Base-by-base conservation (phyloP, 1,140 invertebrate species). In the Solen grandis region DNA sequence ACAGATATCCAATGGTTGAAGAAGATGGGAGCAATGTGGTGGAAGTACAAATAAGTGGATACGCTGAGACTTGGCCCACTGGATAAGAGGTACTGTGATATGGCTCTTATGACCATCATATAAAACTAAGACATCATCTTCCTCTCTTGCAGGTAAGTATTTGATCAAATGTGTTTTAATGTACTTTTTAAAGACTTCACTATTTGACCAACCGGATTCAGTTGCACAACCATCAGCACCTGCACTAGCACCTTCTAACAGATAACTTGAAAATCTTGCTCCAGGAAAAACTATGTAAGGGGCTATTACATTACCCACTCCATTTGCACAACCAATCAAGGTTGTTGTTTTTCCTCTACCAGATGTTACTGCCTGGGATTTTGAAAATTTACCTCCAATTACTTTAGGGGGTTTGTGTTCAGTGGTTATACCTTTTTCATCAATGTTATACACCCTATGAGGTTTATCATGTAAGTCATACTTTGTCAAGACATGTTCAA, bases 271-370 rank as follows among this genome's bases (percentile, higher is more conserved):
- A 57, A 89, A 74, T 29, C 89, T 65, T 0, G 86, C 87, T 27
- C 90, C 89, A 75, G 90, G 90, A 70, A 92, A 93, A 22, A 92
- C 50, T 31, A 92, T 90, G 85, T 89, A 91, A 46, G 91, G 88
- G 4, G 89, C 89, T 38, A 92, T 87, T 54, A 72, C 72, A 27
- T 81, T 54, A 54, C 90, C 90, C 19, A 88, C 22, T 74, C 88
- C 90, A 87, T 89, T 93, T 10, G 35, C 86, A 86, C 91, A 92
- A 38, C 81, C 83, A 5, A 90, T 90, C 22, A 93, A 83, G 2
- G 91, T 92, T 4, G 91, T 90, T 74, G 89, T 92, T 85, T n/a
- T 92, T 87, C 13, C 90, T 85, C 89, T 92, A 83, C 84, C 46
- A 54, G 90, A 84, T 5, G 92, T 78, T 84, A 93, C 89, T 74